Conservation (phyloP, 2,113 vertebrate species). For the Acrocephalus kingi region DNA sequence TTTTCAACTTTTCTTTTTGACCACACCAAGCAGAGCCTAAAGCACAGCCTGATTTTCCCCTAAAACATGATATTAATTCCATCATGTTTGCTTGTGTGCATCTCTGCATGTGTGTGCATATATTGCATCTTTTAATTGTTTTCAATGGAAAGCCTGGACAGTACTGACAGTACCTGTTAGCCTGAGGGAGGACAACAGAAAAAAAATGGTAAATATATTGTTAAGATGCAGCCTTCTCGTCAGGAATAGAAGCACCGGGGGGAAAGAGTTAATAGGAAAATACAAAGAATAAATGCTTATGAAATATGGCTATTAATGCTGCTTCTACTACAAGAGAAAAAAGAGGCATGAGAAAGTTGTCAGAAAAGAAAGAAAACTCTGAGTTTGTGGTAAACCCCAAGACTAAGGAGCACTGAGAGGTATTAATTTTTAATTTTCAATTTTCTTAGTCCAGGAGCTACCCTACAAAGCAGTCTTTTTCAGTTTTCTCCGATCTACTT, state of each 20-base stretch:
- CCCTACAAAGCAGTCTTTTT: neutral
- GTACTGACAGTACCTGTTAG: neutral
- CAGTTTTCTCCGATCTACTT: neutral
- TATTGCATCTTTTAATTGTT: neutral
- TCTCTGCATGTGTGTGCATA: neutral
- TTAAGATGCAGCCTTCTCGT: neutral
- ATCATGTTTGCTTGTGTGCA: neutral
- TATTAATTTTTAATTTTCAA: no score
- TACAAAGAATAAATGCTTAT: neutral
- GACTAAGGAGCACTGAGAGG: neutral
- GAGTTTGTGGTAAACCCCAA: neutral
- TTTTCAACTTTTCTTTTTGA: neutral
- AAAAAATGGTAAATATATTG: neutral
- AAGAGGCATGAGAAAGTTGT: neutral
- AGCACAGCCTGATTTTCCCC: neutral
- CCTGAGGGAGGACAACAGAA: neutral
- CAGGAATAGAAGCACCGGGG: neutral
- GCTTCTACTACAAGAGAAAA: neutral
- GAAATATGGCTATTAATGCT: neutral
- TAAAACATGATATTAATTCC: neutral
- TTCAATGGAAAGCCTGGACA: neutral
- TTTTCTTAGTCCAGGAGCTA: neutral
- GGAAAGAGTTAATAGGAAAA: neutral
- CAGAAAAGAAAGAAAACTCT: neutral
- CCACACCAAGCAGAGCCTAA: neutral